Percentiles rank a stretch among this genome's conserved stretches.
Evolutionary conservation across 2,113 vertebrate species (phyloP).

Genomic region (Corvus hawaiiensis): DNA sequence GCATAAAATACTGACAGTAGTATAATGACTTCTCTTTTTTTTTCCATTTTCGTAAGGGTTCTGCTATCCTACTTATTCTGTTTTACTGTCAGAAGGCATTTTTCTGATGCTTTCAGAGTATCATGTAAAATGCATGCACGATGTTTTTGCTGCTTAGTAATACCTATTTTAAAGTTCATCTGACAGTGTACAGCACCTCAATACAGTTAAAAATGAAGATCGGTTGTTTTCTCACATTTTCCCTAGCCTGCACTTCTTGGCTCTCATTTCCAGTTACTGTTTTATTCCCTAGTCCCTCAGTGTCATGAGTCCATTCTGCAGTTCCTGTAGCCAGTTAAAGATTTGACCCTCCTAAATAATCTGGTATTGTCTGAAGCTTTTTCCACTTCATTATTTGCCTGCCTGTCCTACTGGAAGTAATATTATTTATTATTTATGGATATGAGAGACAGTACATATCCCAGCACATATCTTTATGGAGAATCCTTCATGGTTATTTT

Average conservation of each 20-base stretch:
- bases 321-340: background rate
- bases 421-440: slow-evolving; percentile 1
- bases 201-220: background rate
- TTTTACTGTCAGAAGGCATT: background rate
- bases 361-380: background rate
- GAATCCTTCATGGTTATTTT: background rate
- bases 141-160: background rate
- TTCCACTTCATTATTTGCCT: background rate
- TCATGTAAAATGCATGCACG: background rate
- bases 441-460: background rate
- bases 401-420: background rate
- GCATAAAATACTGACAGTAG: background rate
- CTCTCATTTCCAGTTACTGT: background rate
- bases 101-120: background rate
- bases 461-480: background rate
- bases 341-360: background rate
- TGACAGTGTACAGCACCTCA: background rate
- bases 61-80: background rate
- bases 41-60: background rate
- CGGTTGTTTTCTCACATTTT: background rate
- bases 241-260: background rate
- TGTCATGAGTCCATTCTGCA: background rate
- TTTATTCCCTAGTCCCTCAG: background rate
- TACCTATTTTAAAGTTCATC: background rate
- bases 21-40: background rate